Base-by-base conservation (phyloP, 1,140 invertebrate species). In the Ctenoplectra terminalis region DNA sequence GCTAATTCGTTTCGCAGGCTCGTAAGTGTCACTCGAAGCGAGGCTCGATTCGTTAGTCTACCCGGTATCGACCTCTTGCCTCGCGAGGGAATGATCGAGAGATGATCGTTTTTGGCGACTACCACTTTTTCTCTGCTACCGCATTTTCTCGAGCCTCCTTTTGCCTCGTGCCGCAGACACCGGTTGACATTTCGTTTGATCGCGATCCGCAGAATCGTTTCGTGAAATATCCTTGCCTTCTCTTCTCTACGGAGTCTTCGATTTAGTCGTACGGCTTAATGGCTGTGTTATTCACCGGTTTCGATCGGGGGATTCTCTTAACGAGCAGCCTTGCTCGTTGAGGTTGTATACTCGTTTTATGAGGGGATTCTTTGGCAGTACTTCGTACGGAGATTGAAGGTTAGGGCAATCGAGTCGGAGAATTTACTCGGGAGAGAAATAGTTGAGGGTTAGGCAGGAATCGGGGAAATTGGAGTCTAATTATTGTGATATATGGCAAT, bases 21-120 rank as follows among this genome's bases (percentile, higher is more conserved):
- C 66, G 61, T 52, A 58, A 73, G 61, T 89, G 89, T 91, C 89
- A 91, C 88, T 90, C 91, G 90, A 87, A 86, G 78, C 82, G 84
- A 88, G 83, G 81, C 75, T 81, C 76, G 73, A 90, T 87, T 84
- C 86, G 86, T 87, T 90, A 85, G 82, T 20, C n/a, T 78, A 82
- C 58, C 66, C 78, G 40, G 52, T 37, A 56, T 43, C 77, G 70
- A 71, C 64, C 60, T 76, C 34, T 26, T 64, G 37, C 43, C 20
- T 13, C 11, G 31, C 48, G 61, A 66, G 54, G 58, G 58, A 83
- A 78, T 48, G 83, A 74, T 66, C 83, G 46, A 80, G 75, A 71
- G 87, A 86, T 56, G 61, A 37, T 83, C 85, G 50, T 75, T 54
- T 78, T 83, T 58, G 76, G 67, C 80, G 46, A 56, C 78, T 73